Evolutionary conservation across 2,797 vertebrate genomes (phyloP), one percentile per base, ranked within the genome.

Genomic region (Pteropus rufus): DNA sequence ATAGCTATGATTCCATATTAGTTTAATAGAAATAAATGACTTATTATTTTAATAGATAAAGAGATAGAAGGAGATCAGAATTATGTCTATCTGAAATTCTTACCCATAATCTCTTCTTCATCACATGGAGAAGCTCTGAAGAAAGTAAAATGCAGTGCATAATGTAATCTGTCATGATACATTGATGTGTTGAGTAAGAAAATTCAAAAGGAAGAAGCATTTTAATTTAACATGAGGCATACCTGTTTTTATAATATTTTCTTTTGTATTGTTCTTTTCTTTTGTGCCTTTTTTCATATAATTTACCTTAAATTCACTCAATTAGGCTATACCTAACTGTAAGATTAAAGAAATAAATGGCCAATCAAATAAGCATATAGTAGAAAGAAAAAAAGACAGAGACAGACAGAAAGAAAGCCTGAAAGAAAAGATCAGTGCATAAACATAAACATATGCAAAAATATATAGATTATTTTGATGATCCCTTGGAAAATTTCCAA

Each of bases 191-290:
- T 96, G 39, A 58, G 10, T 49, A 69, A 15, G 18, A 24, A 93
- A 65, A 29, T 85, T 44, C 9, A 89, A 34, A 36, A 86, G 39
- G 36, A 88, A 46, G 44, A 82, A 64, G 21, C 9, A 10, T 82
- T 97, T 90, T 81, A 73, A 88, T 91, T 84, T 81, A 91, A 89
- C 14, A 15, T 34, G 14, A 65, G 34, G 6, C 49, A 72, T 11
- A 82, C 73, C n/a, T 91, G n/a, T 64, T 96, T 84, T 85, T 89
- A 39, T 56, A 62, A 87, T 24, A 56, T 87, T 36, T 95, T 87
- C 23, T 89, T 29, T 86, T 39, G 21, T 39, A 54, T 36, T 41
- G 4, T 87, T 86, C 12, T 82, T 85, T 72, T 49, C 31, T 1
- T 96, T 86, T 94, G 29, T 54, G 3, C 19, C 23, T 23, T 88